Base-by-base conservation (phyloP, 1,140 invertebrate species). In the Ooceraea biroi region DNA sequence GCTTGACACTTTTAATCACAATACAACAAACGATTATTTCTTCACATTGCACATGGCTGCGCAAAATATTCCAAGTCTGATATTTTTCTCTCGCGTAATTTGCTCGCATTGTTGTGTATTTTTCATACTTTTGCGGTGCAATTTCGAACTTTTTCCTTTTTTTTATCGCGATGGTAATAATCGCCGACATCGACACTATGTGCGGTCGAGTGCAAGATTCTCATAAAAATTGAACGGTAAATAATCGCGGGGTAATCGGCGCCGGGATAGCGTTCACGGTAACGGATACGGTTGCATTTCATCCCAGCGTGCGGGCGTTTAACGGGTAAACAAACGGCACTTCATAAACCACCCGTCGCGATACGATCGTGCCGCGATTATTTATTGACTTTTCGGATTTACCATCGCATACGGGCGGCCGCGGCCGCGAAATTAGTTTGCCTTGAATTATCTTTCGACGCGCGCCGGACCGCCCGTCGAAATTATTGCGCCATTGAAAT, bases 341-440 rank as follows among this genome's bases (percentile, higher is more conserved):
- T 89, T 89, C 84, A 89, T 89, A 88, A 88, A 89, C 87, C 86
- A 72, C 69, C 55, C 50, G 84, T 73, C 77, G 19, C 78, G 87
- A 89, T 89, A 89, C 68, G 58, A 89, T 89, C 87, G 71, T 36
- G 36, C 36, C 46, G 58, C 77, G 61, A 85, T 89, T 89, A 89
- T 89, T 89, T 89, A 89, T 89, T 85, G 87, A 85, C 86, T 73
- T 89, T 89, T 83, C 68, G 78, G 68, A 89, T 89, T 83, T 83
- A 89, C 84, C 78, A 66, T 82, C 66, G 76, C 77, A 77, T 85
- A 80, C 27, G 84, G 55, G 27, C 73, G 57, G n/a, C 69, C 60
- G 27, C 73, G 57, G n/a, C 69, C 87, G 77, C 68, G 77, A 89
- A 89, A 89, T 89, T 89, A 89, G 87, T 89, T 89, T 88, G 60